A percentile compares a stretch with the other conserved stretches of the same genome.
phyloP scores from a whole-genome alignment of 2,797 vertebrate species.

The Huso huso region DNA sequence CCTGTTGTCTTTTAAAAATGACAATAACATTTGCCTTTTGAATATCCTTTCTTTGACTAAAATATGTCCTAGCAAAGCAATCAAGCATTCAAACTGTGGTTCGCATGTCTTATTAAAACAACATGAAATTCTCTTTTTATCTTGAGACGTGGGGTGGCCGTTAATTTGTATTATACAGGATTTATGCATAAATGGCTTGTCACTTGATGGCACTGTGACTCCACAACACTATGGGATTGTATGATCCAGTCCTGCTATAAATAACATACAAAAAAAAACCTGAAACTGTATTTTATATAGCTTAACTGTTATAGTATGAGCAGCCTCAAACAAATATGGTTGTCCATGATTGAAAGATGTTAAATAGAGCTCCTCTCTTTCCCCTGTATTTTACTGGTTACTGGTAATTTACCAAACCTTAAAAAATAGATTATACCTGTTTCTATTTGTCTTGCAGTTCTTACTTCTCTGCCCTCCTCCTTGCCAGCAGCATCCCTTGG shows the following conservation, averaged over 20 bases:
- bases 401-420: no score
- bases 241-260: neutral
- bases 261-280: neutral
- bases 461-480: no score
- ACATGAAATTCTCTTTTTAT: no score
- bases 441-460: no score
- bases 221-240: neutral
- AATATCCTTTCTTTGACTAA: neutral
- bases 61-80: neutral
- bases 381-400: no score
- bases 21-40: neutral
- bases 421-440: no score
- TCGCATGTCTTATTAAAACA: no score
- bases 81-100: neutral
- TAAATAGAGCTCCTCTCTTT: no score
- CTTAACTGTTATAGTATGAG: neutral
- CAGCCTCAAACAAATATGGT: no score
- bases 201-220: conserved; percentile 7
- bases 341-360: no score
- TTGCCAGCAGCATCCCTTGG: no score
- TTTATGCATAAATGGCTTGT: neutral
- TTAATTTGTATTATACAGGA: neutral
- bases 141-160: neutral
- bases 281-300: neutral
- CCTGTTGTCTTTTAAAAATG: neutral